phyloP scores from a whole-genome alignment of 2,797 vertebrate genomes.

The Anguilla pacifica region DNA sequence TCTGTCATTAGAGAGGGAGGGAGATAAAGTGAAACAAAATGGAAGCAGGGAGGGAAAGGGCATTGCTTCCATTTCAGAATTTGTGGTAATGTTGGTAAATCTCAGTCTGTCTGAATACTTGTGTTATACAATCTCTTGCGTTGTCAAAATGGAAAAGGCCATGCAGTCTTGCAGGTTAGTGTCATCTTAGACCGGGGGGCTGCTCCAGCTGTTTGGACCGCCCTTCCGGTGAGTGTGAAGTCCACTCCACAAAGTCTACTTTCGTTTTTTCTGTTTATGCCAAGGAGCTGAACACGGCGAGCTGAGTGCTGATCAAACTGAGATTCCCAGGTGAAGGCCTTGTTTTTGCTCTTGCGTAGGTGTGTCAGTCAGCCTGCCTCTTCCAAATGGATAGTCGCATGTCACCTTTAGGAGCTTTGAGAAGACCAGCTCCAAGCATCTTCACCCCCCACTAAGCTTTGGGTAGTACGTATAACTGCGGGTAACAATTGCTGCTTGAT shows the following conservation, averaged over 20 bases:
- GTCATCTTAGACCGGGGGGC: not conserved
- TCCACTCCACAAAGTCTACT: not conserved
- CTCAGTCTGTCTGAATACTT: not conserved
- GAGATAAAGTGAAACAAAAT: not conserved
- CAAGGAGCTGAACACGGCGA: not conserved
- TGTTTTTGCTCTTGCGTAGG: not conserved
- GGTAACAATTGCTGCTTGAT: not conserved
- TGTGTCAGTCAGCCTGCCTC: not conserved
- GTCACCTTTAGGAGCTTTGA: not conserved
- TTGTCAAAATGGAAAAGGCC: not conserved
- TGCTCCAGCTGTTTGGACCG: not conserved
- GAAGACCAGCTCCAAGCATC: not conserved
- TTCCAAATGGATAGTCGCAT: constrained; percentile 1
- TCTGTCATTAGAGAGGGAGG: not conserved
- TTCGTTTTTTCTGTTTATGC: not conserved
- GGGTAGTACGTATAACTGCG: not conserved
- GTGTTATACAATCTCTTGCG: not conserved
- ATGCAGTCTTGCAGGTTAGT: not conserved
- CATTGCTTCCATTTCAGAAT: not conserved
- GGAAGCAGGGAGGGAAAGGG: not conserved
- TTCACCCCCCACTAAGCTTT: not conserved
- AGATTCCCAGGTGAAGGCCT: not conserved
- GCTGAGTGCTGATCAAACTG: not conserved
- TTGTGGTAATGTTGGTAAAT: constrained; percentile 11
- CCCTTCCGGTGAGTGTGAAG: not conserved